phyloP scores from a whole-genome alignment of 2,113 vertebrate species.

The Dicrurus megarhynchus region DNA sequence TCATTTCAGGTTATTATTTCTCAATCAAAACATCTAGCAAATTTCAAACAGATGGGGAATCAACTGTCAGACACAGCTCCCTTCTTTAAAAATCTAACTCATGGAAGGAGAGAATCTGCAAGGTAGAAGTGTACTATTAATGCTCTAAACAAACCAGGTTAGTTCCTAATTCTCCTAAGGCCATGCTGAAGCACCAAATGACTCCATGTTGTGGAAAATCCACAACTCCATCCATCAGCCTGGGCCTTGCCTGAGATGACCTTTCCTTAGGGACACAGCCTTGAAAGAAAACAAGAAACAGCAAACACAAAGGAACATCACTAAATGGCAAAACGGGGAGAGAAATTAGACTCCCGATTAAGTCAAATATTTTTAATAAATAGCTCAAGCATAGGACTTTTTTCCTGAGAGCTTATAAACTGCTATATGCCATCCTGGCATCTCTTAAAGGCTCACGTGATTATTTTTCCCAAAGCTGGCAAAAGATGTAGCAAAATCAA shows the following conservation, averaged over 20 bases:
- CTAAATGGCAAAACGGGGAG: neutral
- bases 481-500: neutral
- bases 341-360: neutral
- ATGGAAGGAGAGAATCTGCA: neutral
- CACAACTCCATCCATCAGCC: neutral
- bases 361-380: neutral
- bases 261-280: neutral
- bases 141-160: neutral
- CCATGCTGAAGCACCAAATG: neutral
- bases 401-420: neutral
- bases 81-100: neutral
- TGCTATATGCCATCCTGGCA: neutral
- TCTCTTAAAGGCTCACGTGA: rapidly evolving
- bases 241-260: neutral
- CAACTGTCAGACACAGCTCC: neutral
- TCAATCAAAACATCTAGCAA: neutral
- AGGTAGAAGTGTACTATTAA: neutral
- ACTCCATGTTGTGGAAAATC: neutral
- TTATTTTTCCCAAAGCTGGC: neutral
- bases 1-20: neutral
- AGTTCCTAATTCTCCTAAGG: neutral
- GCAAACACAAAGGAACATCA: neutral
- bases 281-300: neutral
- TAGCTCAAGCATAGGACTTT: neutral
- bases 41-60: neutral